Percentiles rank a stretch among this genome's conserved stretches.
These are phyloP conservation scores for Meghimatium bilineatum DNA, from an alignment of 2,888 invertebrate genomes.

Conservation along the genomic window DNA sequence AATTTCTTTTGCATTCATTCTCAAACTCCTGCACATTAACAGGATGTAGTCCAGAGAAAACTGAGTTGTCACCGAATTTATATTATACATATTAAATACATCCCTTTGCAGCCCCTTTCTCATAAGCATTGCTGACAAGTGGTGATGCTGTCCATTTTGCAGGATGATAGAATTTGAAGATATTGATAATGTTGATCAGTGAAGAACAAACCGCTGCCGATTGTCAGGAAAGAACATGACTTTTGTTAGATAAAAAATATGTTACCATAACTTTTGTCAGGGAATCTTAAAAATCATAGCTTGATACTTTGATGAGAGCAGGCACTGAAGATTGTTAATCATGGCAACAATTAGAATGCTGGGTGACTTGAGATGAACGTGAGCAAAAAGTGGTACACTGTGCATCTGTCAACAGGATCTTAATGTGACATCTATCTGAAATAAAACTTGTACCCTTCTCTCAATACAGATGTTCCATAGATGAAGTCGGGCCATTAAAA, in stretches of 20 bases:
- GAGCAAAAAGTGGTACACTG: no score
- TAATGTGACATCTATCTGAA: no score
- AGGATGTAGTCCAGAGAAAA: no score
- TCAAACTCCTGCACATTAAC: no score
- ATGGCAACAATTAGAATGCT: background rate
- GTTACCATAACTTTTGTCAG: conserved; percentile 19
- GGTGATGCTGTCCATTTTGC: background rate
- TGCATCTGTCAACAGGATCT: no score
- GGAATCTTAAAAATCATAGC: background rate
- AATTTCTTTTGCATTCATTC: no score
- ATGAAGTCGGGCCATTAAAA: no score
- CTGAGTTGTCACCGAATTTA: background rate
- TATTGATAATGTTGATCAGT: no score
- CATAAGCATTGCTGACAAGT: conserved; percentile 35
- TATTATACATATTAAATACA: background rate
- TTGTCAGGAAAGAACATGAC: conserved; percentile 18
- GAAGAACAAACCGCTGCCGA: no score
- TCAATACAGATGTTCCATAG: no score
- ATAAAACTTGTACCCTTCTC: no score
- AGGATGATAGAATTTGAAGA: no score
- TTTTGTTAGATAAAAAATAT: conserved; percentile 36
- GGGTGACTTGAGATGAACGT: background rate
- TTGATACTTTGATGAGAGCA: background rate
- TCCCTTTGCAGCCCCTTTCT: background rate
- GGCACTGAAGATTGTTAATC: conserved; percentile 4